Percentiles rank a stretch among this genome's conserved stretches.
These are phyloP conservation scores for Mesochorus sp. DNA, from an alignment of 2,888 invertebrate genomes.

Conservation along the genomic window DNA sequence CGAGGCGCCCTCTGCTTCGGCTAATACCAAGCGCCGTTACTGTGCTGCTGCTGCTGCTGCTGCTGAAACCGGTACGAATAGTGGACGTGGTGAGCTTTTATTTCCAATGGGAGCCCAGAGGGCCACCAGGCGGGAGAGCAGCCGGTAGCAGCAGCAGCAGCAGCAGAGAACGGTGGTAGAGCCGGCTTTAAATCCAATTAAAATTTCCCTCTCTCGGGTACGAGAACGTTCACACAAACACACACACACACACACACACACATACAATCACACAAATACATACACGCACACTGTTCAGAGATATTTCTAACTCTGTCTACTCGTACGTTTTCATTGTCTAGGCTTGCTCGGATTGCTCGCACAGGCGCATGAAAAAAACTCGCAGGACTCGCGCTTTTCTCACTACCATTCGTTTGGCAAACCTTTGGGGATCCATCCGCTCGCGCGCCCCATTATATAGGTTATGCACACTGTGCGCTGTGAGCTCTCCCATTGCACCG, in stretches of 20 bases:
- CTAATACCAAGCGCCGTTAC: constrained; percentile 51
- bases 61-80: constrained; percentile 14
- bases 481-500: constrained; percentile 16
- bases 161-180: constrained; percentile 44
- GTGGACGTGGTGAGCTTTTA: constrained; percentile 53
- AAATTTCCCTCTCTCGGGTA: constrained; percentile 56
- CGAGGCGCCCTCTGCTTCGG: constrained; percentile 37
- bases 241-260: constrained; percentile 1
- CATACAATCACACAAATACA: background rate
- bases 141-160: constrained; percentile 13
- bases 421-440: constrained; percentile 39
- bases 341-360: constrained; percentile 32
- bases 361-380: constrained; percentile 41
- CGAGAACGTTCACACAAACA: constrained; percentile 13
- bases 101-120: constrained; percentile 55
- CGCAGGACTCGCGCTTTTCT: constrained; percentile 55
- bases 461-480: no score
- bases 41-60: constrained; percentile 4
- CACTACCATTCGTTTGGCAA: constrained; percentile 45
- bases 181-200: constrained; percentile 64
- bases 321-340: constrained; percentile 47
- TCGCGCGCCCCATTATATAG: constrained; percentile 7
- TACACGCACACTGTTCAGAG: background rate
- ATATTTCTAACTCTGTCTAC: constrained; percentile 42
- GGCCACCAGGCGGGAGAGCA: constrained; percentile 18